These are phyloP conservation scores for Baryphthengus martii DNA, from an alignment of 2,113 vertebrate genomes.

Conservation along the genomic window DNA sequence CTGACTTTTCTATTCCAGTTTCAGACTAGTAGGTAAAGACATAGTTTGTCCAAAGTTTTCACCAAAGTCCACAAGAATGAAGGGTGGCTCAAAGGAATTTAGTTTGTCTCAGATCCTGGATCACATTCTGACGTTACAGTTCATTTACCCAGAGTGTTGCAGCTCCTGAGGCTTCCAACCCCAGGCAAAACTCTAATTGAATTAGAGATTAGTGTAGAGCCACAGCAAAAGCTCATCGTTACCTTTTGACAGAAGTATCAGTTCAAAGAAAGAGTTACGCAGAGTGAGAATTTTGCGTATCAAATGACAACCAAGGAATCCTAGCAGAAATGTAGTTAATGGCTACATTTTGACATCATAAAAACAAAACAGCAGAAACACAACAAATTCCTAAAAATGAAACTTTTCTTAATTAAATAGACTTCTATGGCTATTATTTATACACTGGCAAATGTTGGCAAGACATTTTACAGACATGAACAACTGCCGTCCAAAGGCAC, in stretches of 20 bases:
- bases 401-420: background rate
- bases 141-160: accelerated
- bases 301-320: background rate
- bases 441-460: background rate
- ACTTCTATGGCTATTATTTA: background rate
- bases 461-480: background rate
- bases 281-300: background rate
- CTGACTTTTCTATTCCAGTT: background rate
- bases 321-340: background rate
- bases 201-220: too few species aligned
- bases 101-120: background rate
- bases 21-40: background rate
- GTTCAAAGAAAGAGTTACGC: background rate
- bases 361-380: background rate
- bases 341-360: background rate
- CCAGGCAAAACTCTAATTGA: background rate
- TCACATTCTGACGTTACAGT: background rate
- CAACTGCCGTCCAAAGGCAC: background rate
- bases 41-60: background rate
- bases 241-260: background rate
- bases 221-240: accelerated
- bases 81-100: background rate
- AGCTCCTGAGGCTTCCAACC: background rate
- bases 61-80: background rate
- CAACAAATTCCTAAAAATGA: background rate